Base-by-base conservation (phyloP, 2,888 invertebrate genomes). In the Saturnia pavonia region DNA sequence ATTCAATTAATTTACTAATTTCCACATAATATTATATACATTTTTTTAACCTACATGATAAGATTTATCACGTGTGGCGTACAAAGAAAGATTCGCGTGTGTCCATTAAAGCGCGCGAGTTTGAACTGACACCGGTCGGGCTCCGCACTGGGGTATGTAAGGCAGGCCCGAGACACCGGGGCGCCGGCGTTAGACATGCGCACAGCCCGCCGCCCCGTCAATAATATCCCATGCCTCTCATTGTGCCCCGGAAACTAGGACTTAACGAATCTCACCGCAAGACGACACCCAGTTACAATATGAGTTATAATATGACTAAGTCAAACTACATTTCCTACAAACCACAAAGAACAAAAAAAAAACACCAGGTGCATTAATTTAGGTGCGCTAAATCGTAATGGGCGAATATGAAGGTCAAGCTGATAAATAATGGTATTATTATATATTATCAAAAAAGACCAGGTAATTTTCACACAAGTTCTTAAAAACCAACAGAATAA, bases 161-260 rank as follows among this genome's bases (percentile, higher is more conserved):
- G 84, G 84, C 84, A 82, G 87, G 88, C 87, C 87, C 88, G 90
- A 93, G 92, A 92, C 92, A 86, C 87, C 80, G 83, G 85, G 92
- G 92, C 92, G 93, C 92, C 92, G 82, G 75, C 78, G 83, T 79
- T 80, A 90, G 90, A 90, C 91, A 91, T 91, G 93, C 93, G 94
- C 92, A 88, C 82, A 76, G 78, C 80, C 80, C 80, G 81, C 85
- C 88, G 83, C 87, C 82, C 86, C 88, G 86, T 91, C 91, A 88
- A 92, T 91, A 91, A 85, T 91, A 89, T 90, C 92, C 89, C 70
- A 42, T 85, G 83, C 88, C 89, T 88, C 91, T 87, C 88, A 86
- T 85, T 88, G 89, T 88, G 90, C 84, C 89, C 91, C 92, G 91
- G 92, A 93, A 92, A 91, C 88, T 87, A 87, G 83, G 86, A 89